phyloP scores from a whole-genome alignment of 2,113 vertebrate genomes.

The Nesoenas mayeri region DNA sequence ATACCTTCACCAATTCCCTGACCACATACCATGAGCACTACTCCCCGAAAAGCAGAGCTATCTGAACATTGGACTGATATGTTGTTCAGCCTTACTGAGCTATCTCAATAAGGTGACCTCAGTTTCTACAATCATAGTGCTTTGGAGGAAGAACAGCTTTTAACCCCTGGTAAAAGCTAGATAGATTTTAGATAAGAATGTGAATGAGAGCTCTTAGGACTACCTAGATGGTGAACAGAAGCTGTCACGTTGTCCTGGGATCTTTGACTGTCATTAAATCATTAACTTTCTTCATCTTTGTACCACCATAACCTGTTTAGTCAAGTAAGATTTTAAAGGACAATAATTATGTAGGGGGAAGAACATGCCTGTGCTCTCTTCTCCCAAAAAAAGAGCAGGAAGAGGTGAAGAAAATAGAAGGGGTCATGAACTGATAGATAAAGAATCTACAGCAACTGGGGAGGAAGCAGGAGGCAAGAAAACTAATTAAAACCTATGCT shows the following conservation, averaged over 20 bases:
- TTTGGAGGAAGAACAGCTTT: not conserved
- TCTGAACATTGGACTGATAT: not conserved
- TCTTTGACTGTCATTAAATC: not conserved
- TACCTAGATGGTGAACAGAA: not conserved
- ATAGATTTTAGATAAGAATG: too few species aligned
- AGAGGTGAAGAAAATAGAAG: not conserved
- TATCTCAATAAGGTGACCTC: too few species aligned
- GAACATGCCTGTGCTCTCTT: not conserved
- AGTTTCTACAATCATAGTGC: too few species aligned
- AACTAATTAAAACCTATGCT: not conserved
- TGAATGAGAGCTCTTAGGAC: not conserved
- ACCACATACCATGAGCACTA: not conserved
- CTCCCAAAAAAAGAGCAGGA: not conserved
- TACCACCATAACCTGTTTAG: not conserved
- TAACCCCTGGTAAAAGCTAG: not conserved
- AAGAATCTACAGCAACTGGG: not conserved
- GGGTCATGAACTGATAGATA: not conserved
- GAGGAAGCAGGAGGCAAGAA: not conserved
- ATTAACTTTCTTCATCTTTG: not conserved
- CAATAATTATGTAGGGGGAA: not conserved
- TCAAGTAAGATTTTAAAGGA: not conserved
- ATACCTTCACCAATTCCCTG: not conserved
- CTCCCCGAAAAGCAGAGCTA: not conserved
- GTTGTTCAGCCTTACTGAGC: not conserved
- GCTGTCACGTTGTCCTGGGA: not conserved